These are phyloP conservation scores for Drosophila multiciliata DNA, from an alignment of 2,888 invertebrate genomes.

Conservation along the genomic window DNA sequence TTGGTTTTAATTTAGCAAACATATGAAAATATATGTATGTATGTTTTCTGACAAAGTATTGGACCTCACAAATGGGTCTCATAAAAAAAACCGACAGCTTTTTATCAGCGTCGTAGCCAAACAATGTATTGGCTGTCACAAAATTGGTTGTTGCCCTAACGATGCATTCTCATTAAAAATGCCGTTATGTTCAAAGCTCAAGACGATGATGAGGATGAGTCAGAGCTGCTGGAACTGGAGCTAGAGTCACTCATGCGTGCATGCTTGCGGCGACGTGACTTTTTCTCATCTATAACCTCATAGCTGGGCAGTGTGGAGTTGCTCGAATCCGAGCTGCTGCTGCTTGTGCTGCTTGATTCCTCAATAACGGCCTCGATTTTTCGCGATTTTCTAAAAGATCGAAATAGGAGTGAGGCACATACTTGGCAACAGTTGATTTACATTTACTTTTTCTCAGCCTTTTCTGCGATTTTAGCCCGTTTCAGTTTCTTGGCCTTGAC, in stretches of 20 bases:
- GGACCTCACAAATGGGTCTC: slow-evolving; percentile 30
- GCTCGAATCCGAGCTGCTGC: slow-evolving; percentile 80
- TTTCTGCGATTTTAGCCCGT: slow-evolving; percentile 78
- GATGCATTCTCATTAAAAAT: slow-evolving; percentile 32
- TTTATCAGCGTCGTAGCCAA: slow-evolving; percentile 37
- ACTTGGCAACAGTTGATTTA: not conserved
- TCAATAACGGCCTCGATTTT: slow-evolving; percentile 83
- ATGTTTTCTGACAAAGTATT: slow-evolving; percentile 35
- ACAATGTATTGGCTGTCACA: slow-evolving; percentile 38
- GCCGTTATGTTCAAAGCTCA: slow-evolving; percentile 49
- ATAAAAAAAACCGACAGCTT: slow-evolving; percentile 37
- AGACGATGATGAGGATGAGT: slow-evolving; percentile 74
- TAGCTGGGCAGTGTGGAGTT: slow-evolving; percentile 83
- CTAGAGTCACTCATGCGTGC: slow-evolving; percentile 71
- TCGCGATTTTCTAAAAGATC: slow-evolving; percentile 70
- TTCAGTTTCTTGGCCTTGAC: slow-evolving; percentile 75
- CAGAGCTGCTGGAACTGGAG: slow-evolving; percentile 72
- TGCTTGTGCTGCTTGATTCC: slow-evolving; percentile 76
- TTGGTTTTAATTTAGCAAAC: slow-evolving; percentile 33
- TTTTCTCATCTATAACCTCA: slow-evolving; percentile 83
- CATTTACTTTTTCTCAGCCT: slow-evolving; percentile 81
- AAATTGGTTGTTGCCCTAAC: slow-evolving; percentile 43
- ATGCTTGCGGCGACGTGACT: slow-evolving; percentile 72
- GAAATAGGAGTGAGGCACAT: not conserved
- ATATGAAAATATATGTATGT: slow-evolving; percentile 65